Percentiles rank a stretch among this genome's conserved stretches.
Evolutionary conservation across 1,140 invertebrate genomes (phyloP).

Genomic region (Drosophila rhopaloa): DNA sequence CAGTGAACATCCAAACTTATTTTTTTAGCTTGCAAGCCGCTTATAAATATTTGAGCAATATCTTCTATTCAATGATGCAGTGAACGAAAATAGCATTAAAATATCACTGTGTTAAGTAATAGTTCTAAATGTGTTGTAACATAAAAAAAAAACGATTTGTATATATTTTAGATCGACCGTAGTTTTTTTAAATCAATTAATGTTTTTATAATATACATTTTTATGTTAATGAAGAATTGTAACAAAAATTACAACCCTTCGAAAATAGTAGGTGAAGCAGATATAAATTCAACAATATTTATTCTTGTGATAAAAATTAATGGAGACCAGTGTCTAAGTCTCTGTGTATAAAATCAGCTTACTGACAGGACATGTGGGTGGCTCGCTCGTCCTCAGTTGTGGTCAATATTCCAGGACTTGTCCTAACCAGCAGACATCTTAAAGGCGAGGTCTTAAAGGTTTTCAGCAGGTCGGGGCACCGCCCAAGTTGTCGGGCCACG

Average conservation of each 20-base stretch:
- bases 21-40: conserved; percentile 52
- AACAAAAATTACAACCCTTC: too few species aligned
- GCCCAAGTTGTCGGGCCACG: conserved; percentile 39
- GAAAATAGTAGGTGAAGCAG: too few species aligned
- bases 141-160: too few species aligned
- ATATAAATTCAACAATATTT: too few species aligned
- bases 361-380: conserved; percentile 45
- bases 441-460: conserved; percentile 23
- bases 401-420: conserved; percentile 38
- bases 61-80: conserved; percentile 17
- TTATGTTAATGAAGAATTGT: too few species aligned
- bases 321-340: not conserved
- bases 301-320: too few species aligned
- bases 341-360: conserved; percentile 50
- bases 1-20: conserved; percentile 21
- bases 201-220: too few species aligned
- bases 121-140: too few species aligned
- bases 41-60: conserved; percentile 62
- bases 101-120: not conserved
- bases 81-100: not conserved
- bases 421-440: conserved; percentile 16
- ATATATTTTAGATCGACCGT: too few species aligned
- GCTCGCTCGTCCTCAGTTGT: conserved; percentile 53
- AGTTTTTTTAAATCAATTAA: too few species aligned
- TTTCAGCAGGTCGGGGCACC: conserved; percentile 8